phyloP scores from a whole-genome alignment of 2,888 invertebrate genomes.

The Aphidoletes aphidimyza region DNA sequence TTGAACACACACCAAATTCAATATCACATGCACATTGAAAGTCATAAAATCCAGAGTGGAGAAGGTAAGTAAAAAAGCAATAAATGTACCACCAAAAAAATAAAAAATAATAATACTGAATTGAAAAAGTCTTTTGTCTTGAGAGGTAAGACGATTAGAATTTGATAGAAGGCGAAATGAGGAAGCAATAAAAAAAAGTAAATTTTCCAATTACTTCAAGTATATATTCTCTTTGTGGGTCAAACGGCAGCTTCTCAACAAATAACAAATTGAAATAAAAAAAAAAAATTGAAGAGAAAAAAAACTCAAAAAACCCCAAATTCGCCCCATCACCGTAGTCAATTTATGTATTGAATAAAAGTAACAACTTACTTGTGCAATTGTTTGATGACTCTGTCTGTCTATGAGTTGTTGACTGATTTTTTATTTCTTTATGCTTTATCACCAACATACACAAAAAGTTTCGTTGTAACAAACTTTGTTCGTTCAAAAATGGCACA shows the following conservation, averaged over 20 bases:
- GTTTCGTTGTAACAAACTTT: neutral
- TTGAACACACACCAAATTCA: neutral
- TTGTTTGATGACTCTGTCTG: slow-evolving; percentile 9
- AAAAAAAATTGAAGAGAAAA: neutral
- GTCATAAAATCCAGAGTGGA: neutral
- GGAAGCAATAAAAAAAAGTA: slow-evolving; percentile 42
- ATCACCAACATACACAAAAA: neutral
- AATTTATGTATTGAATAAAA: neutral
- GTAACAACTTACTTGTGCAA: slow-evolving; percentile 41
- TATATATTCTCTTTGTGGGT: neutral
- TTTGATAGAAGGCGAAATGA: neutral
- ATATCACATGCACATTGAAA: neutral
- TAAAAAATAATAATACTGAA: neutral
- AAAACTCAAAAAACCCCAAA: neutral
- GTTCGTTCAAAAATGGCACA: neutral
- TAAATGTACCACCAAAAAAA: neutral
- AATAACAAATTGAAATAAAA: neutral
- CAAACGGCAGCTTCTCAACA: neutral
- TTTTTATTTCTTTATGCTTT: neutral
- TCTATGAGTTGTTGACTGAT: neutral
- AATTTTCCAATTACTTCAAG: neutral
- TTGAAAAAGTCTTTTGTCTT: neutral
- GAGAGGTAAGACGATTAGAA: neutral
- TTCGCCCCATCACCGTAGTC: neutral
- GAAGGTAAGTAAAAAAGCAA: too few species aligned